Evolutionary conservation across 1,140 invertebrate genomes (phyloP), one percentile per base, ranked within the genome.

Genomic region (Macrobrachium nipponense): DNA sequence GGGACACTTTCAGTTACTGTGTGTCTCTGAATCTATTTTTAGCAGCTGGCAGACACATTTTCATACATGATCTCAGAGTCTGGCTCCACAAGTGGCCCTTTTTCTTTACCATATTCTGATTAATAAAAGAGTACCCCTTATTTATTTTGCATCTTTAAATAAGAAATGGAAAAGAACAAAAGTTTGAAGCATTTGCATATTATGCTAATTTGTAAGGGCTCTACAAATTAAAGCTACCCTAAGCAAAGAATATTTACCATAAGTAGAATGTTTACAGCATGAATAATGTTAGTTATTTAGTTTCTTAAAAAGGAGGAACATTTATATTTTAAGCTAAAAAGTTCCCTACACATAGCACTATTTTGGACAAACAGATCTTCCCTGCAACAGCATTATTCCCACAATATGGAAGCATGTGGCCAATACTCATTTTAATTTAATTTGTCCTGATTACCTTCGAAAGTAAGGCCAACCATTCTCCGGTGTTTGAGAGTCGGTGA

Each of bases 51-150:
- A 82, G 59, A 44, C 36, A 70, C 81, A 64, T 82, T 82, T 76
- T 82, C 81, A 82, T 76, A 36, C 70, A 72, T 82, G 81, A 82
- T 82, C 81, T 82, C 81, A 82, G 81, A 75, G 81, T 72, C 81
- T 76, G 43, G 58, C 81, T 82, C 72, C 27, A 76, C 81, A 76
- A 82, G 72, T 73, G 81, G 58, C 81, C 72, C 64, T 64, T 27
- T 82, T 82, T 82, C 59, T 44, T 59, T 68, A 76, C 72, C 44
- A 10, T 58, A 60, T 20, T 18, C 18, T 36, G 59, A 64, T 61
- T 82, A 82, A 36, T 36, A 36, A 36, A 36, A 36, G 27, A 36
- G 27, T 36, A 36, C 27, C 27, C 27, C 27, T 36, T 36, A 36
- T 36, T 36, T 36, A 36, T 36, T 36, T 36, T 36, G 1, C 27